A percentile compares a stretch with the other conserved stretches of the same genome.
phyloP scores from a whole-genome alignment of 1,140 invertebrate species.

The Drosophila littoralis region DNA sequence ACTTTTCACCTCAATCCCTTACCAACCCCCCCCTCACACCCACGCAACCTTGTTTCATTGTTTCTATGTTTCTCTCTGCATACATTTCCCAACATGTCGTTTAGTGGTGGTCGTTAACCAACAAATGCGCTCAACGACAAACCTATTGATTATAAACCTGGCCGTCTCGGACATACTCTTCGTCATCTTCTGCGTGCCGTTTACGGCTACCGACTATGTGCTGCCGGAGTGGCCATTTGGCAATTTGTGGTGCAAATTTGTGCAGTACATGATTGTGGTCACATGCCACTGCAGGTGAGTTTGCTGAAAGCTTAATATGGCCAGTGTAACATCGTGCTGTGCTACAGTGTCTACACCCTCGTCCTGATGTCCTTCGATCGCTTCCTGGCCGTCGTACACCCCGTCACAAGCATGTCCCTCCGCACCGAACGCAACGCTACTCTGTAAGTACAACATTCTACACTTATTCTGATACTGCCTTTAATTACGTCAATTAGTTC shows the following conservation, averaged over 20 bases:
- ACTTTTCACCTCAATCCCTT: background rate
- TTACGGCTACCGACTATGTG: slow-evolving; percentile 90
- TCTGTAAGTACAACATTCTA: slow-evolving; percentile 73
- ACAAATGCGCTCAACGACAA: slow-evolving; percentile 96
- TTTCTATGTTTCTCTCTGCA: slow-evolving; percentile 3
- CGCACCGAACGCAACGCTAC: slow-evolving; percentile 94
- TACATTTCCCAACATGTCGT: slow-evolving; percentile 84
- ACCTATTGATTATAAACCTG: slow-evolving; percentile 95
- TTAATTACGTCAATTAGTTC: slow-evolving; percentile 38
- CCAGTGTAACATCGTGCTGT: background rate
- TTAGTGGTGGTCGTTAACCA: slow-evolving; percentile 93
- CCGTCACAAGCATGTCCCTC: slow-evolving; percentile 94
- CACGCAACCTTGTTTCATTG: background rate
- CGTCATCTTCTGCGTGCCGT: slow-evolving; percentile 95
- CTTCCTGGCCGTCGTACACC: slow-evolving; percentile 97
- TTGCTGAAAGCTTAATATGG: background rate
- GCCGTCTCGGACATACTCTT: slow-evolving; percentile 96
- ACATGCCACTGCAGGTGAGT: slow-evolving; percentile 93
- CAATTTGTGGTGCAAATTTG: slow-evolving; percentile 94
- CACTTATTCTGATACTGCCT: slow-evolving; percentile 3
- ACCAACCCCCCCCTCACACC: no score
- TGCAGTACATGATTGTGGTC: slow-evolving; percentile 94
- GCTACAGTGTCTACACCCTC: slow-evolving; percentile 89
- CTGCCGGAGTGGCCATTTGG: slow-evolving; percentile 96
- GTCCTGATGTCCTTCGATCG: slow-evolving; percentile 98